phyloP scores from a whole-genome alignment of 2,113 vertebrate species.

The Halcyon malimbica region DNA sequence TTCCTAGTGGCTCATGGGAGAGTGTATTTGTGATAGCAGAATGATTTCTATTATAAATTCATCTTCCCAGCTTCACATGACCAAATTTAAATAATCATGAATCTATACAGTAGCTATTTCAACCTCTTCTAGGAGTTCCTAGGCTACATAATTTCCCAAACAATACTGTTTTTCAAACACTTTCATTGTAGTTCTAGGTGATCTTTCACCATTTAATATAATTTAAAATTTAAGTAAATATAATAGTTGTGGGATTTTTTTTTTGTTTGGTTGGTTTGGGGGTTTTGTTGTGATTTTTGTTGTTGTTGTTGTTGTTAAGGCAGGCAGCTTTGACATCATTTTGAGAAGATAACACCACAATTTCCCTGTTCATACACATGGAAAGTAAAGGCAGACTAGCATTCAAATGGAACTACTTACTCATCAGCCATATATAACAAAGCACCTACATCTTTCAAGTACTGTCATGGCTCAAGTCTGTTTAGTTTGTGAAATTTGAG shows the following conservation, averaged over 20 bases:
- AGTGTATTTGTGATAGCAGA: not conserved
- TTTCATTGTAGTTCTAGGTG: not conserved
- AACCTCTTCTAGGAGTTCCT: not conserved
- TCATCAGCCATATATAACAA: not conserved
- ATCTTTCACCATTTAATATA: not conserved
- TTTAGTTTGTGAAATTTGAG: constrained; percentile 26
- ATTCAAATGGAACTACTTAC: not conserved
- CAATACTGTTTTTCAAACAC: not conserved
- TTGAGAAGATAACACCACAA: not conserved
- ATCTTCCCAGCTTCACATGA: not conserved
- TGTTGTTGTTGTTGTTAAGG: not conserved
- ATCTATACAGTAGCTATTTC: not conserved
- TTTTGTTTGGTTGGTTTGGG: too few species aligned
- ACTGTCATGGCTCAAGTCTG: not conserved
- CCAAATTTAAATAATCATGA: not conserved
- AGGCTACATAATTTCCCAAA: not conserved
- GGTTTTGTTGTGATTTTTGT: too few species aligned
- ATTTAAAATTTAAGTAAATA: not conserved
- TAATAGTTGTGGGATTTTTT: not conserved
- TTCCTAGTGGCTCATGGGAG: not conserved
- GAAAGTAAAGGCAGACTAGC: not conserved
- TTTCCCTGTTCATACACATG: not conserved
- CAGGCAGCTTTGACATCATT: not conserved
- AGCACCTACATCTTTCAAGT: not conserved
- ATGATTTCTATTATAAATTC: not conserved